Evolutionary conservation across 2,888 invertebrate genomes (phyloP).

Genomic region (Coelopa pilipes): DNA sequence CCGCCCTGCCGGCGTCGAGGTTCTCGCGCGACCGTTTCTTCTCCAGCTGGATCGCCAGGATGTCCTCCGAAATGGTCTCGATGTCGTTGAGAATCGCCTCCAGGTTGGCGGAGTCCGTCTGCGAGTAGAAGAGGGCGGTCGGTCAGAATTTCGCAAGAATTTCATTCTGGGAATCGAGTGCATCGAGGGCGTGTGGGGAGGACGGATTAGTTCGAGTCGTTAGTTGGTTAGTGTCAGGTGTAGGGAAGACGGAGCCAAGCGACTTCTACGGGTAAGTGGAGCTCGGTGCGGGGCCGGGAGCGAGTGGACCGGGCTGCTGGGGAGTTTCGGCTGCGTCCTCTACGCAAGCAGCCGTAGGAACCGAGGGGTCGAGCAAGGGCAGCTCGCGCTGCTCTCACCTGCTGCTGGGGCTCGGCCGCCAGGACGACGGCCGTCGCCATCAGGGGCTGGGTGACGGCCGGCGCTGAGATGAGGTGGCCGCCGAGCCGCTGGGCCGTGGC

Average conservation of each 20-base stretch:
- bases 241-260: no score
- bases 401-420: slow-evolving; percentile 34
- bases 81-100: slow-evolving; percentile 78
- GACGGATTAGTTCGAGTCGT: no score
- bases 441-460: slow-evolving; percentile 57
- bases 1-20: slow-evolving; percentile 46
- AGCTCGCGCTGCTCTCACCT: slow-evolving; percentile 18
- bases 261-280: no score
- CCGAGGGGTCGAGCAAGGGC: no score
- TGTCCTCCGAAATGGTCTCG: slow-evolving; percentile 70
- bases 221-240: no score
- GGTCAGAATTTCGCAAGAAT: not conserved
- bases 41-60: slow-evolving; percentile 62
- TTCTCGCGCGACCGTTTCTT: slow-evolving; percentile 60
- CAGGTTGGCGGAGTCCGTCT: slow-evolving; percentile 73
- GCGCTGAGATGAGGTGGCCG: slow-evolving; percentile 57
- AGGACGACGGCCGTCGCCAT: slow-evolving; percentile 42
- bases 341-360: no score
- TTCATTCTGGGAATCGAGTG: not conserved
- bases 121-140: not conserved
- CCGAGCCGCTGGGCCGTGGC: slow-evolving; percentile 64
- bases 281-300: no score
- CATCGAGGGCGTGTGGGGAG: no score
- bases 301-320: no score
- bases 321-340: no score